Conservation (phyloP, 1,140 invertebrate genomes). For the Drosophila busckii region DNA sequence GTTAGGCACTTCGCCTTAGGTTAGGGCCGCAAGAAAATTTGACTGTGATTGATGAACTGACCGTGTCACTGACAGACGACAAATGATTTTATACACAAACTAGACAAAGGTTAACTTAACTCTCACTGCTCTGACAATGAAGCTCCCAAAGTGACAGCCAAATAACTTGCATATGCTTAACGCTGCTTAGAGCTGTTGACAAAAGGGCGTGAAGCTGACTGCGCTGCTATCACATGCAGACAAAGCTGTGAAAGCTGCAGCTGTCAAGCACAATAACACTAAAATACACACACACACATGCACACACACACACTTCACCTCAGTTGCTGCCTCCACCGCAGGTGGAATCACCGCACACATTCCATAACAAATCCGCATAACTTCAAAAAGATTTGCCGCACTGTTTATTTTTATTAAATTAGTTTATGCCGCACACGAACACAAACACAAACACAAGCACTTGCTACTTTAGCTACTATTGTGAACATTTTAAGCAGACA, state of each 20-base stretch:
- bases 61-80: slow-evolving; percentile 48
- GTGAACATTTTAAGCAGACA: slow-evolving; percentile 41
- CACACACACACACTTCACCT: background rate
- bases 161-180: too few relatives aligned
- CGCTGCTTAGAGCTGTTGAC: too few relatives aligned
- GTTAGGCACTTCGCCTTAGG: too few relatives aligned
- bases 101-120: slow-evolving; percentile 56
- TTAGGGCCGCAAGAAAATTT: slow-evolving; percentile 1
- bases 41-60: slow-evolving; percentile 60
- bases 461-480: background rate
- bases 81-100: slow-evolving; percentile 39
- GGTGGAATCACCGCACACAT: slow-evolving; percentile 33
- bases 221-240: slow-evolving; percentile 34
- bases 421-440: slow-evolving; percentile 51
- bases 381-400: slow-evolving; percentile 52
- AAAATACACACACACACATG: background rate
- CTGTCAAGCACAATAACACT: slow-evolving; percentile 38
- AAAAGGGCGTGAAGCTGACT: slow-evolving; percentile 31
- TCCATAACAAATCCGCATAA: slow-evolving; percentile 49
- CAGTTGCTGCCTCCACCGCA: background rate
- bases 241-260: slow-evolving; percentile 25
- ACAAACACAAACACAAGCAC: background rate
- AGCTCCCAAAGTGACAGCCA: slow-evolving; percentile 13
- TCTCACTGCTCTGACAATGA: slow-evolving; percentile 42
- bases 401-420: slow-evolving; percentile 70